These are phyloP conservation scores for Acrossocheilus fasciatus DNA, from an alignment of 2,797 vertebrate genomes.

Conservation along the genomic window DNA sequence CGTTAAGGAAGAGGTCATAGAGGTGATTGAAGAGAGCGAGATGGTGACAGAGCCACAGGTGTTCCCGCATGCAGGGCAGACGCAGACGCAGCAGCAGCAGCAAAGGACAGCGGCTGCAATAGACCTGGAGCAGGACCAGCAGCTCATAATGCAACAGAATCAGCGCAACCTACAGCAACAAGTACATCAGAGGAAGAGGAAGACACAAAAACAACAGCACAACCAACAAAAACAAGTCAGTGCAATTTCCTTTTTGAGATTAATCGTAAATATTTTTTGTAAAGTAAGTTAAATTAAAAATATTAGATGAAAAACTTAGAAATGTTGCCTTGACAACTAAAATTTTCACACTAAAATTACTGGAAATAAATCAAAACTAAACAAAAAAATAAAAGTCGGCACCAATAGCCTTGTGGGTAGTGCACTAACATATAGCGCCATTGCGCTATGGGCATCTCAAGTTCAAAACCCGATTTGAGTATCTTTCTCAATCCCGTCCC, in stretches of 20 bases:
- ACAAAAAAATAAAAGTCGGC: background rate
- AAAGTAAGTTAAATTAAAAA: background rate
- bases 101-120: slow-evolving; percentile 42
- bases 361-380: background rate
- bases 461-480: background rate
- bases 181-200: slow-evolving; percentile 68
- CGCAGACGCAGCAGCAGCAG: background rate
- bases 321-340: background rate
- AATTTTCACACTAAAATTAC: background rate
- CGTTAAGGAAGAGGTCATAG: slow-evolving; percentile 71
- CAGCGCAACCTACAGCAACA: slow-evolving; percentile 62
- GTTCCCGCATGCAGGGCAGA: background rate
- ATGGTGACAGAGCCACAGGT: slow-evolving; percentile 24
- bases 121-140: slow-evolving; percentile 66
- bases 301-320: background rate
- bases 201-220: slow-evolving; percentile 39
- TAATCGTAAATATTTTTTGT: background rate
- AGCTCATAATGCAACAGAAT: slow-evolving; percentile 62
- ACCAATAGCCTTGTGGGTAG: background rate
- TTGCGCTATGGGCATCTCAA: too few relatives aligned
- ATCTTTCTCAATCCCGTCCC: background rate
- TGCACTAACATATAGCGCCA: too few relatives aligned
- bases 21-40: slow-evolving; percentile 54
- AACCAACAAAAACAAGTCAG: slow-evolving; percentile 39
- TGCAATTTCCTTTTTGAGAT: background rate